phyloP scores from a whole-genome alignment of 2,113 vertebrate genomes.

The Tetrao urogallus region DNA sequence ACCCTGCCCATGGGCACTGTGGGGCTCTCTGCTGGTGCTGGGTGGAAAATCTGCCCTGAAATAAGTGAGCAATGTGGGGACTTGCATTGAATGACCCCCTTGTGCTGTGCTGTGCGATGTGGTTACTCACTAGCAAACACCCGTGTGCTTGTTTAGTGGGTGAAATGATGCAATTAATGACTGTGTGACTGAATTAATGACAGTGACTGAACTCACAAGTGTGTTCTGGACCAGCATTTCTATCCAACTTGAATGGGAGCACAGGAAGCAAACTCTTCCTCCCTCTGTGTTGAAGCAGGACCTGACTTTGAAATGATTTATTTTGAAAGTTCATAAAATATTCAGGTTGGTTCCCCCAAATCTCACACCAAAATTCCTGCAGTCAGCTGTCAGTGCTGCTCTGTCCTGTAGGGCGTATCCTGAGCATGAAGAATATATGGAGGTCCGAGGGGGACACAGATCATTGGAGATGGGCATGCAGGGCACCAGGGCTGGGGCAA shows the following conservation, averaged over 20 bases:
- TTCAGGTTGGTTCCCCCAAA: not conserved
- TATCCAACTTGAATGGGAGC: too few relatives aligned
- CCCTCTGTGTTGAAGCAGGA: not conserved
- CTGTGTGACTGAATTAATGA: too few relatives aligned
- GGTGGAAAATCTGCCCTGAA: not conserved
- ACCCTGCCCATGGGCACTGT: rapidly evolving
- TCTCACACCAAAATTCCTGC: not conserved
- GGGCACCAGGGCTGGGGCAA: not conserved
- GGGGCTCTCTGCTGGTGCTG: not conserved
- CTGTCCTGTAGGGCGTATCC: rapidly evolving
- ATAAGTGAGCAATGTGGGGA: not conserved
- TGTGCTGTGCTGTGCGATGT: rapidly evolving
- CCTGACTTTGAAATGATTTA: not conserved
- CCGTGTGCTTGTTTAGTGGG: not conserved
- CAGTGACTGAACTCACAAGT: not conserved
- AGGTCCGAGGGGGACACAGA: not conserved
- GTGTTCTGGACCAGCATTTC: not conserved
- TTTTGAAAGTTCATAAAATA: not conserved
- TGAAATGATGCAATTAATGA: not conserved
- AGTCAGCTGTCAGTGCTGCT: not conserved
- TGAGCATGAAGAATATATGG: not conserved
- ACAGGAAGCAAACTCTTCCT: not conserved
- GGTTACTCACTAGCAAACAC: not conserved
- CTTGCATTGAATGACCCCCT: not conserved
- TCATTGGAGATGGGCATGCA: not conserved